Evolutionary conservation across 2,797 vertebrate genomes (phyloP).

Genomic region (Sebastes iracundus): DNA sequence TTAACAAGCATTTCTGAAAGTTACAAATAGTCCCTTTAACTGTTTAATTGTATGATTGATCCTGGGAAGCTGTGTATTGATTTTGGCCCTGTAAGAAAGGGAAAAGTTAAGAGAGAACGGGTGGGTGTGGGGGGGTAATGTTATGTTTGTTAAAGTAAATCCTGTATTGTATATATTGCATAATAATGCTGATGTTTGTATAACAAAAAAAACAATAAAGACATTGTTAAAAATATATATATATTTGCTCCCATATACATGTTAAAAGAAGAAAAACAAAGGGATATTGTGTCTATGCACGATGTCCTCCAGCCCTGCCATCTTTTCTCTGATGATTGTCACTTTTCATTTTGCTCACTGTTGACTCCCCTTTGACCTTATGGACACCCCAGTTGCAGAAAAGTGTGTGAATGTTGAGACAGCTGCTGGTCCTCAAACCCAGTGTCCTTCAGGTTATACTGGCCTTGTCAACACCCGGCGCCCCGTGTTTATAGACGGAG

Average conservation of each 20-base stretch:
- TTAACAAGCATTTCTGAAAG: too few relatives aligned
- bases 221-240: not conserved
- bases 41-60: too few relatives aligned
- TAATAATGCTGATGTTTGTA: too few relatives aligned
- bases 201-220: too few relatives aligned
- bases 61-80: too few relatives aligned
- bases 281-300: constrained; percentile 1
- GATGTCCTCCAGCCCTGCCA: not conserved
- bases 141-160: too few relatives aligned
- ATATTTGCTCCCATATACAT: not conserved
- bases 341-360: constrained; percentile 41
- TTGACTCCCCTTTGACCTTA: constrained; percentile 49
- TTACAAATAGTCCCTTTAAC: too few relatives aligned
- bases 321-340: constrained; percentile 18
- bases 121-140: too few relatives aligned
- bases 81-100: too few relatives aligned
- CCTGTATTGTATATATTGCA: too few relatives aligned
- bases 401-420: constrained; percentile 74
- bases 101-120: too few relatives aligned
- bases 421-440: constrained; percentile 73
- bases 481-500: constrained; percentile 57
- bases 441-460: constrained; percentile 41
- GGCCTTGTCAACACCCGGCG: constrained; percentile 63
- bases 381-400: constrained; percentile 12
- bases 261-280: not conserved